These are phyloP conservation scores for Anarrhichthys ocellatus DNA, from an alignment of 2,113 vertebrate genomes.

Conservation along the genomic window DNA sequence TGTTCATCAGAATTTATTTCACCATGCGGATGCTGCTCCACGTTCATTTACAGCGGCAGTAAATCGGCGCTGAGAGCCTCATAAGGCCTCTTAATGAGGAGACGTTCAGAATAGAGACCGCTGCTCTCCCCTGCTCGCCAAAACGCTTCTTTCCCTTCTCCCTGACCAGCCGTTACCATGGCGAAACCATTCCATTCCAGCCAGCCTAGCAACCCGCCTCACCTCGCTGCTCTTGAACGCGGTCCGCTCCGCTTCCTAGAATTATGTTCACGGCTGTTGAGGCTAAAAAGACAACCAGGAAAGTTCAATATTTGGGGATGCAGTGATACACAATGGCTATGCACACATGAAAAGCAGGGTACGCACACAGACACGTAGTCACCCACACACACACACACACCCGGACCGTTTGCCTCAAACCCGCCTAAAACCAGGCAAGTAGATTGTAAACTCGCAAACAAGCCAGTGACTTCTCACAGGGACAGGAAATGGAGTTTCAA, in stretches of 20 bases:
- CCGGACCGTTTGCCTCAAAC: neutral
- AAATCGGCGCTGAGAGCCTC: constrained; percentile 47
- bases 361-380: neutral
- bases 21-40: constrained; percentile 19
- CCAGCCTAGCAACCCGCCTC: constrained; percentile 76
- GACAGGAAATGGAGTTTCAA: constrained; percentile 39
- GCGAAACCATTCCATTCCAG: constrained; percentile 74
- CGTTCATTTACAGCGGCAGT: constrained; percentile 40
- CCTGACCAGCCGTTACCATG: constrained; percentile 72
- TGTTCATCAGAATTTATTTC: constrained; percentile 50
- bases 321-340: neutral
- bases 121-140: constrained; percentile 23
- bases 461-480: constrained; percentile 24
- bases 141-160: constrained; percentile 46
- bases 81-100: constrained; percentile 57
- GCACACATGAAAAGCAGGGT: constrained; percentile 15
- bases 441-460: constrained; percentile 36
- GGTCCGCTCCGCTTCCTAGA: constrained; percentile 35
- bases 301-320: constrained; percentile 67
- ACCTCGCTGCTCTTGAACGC: constrained; percentile 52
- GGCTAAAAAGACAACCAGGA: constrained; percentile 41
- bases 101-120: constrained; percentile 32
- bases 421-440: constrained; percentile 2
- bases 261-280: constrained; percentile 31
- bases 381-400: neutral